Evolutionary conservation across 2,113 vertebrate species (phyloP), one percentile per base, ranked within the genome.

Genomic region (Callopanchax toddi): DNA sequence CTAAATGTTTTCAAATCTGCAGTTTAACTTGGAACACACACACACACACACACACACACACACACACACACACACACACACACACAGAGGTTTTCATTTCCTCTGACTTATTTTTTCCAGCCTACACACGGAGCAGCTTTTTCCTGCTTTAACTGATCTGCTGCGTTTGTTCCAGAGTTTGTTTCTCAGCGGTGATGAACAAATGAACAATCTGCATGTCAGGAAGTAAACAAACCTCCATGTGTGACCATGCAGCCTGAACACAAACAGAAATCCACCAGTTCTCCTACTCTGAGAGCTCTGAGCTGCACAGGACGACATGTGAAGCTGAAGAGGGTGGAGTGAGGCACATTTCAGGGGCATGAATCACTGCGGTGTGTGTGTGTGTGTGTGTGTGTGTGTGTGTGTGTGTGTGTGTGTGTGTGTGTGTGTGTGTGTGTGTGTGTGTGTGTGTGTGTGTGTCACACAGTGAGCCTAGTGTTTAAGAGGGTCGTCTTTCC

Each of bases 351-450:
- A 76, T 85, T 62, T 65, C 32, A 20, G 6, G 2, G 16, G 59
- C 37, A 71, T 90, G 81, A 89, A 52, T 83, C 85, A 87, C 42
- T 21, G 26, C 18, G 16, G 32, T 59, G 32, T 45, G 44, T 43
- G 50, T 70, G 39, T 45, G 37, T 51, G 9, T 44, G 50, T 50
- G 43, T 43, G 32, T 54, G 21, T 63, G 60, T 60, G 37, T 44
- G 17, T 13, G 40, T 44, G 4, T 29, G 4, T 50, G 20, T 23
- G 16, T 11, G 25, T 40, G 34, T 45, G 44, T 39, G 52, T 51
- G 51, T 61, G 48, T 48, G n/a, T 52, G 16, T 60, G 26, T 26
- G 57, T 48, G 61, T 34, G 56, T 45, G 26, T 18, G 52, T 43
- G 57, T 36, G 57, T 48, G 61, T 34, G 56, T 45, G 26, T 18